Evolutionary conservation across 2,113 vertebrate species (phyloP).

Genomic region (Dolichotis patagonum): DNA sequence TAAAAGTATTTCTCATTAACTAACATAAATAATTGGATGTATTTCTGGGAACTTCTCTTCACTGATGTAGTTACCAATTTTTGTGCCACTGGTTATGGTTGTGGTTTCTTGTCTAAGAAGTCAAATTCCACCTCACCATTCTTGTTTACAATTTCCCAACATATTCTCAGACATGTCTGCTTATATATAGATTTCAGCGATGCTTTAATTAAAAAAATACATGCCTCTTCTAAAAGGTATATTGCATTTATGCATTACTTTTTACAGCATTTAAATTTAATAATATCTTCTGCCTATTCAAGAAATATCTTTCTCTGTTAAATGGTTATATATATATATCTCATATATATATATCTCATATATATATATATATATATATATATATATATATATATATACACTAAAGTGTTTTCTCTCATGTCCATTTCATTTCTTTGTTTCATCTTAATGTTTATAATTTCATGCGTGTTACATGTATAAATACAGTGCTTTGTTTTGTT

Average conservation of each 20-base stretch:
- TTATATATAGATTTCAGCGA: neutral
- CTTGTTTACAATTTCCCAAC: neutral
- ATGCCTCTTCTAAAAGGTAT: neutral
- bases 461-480: neutral
- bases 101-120: neutral
- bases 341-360: too few species aligned
- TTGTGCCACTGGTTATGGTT: neutral
- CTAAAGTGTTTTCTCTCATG: neutral
- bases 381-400: too few species aligned
- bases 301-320: conserved; percentile 37
- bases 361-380: too few species aligned
- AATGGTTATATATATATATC: neutral
- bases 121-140: neutral
- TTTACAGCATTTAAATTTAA: neutral
- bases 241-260: neutral
- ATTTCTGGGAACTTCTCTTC: neutral
- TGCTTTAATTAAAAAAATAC: conserved; percentile 43
- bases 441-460: neutral
- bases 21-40: neutral
- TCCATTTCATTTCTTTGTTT: conserved; percentile 3
- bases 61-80: neutral
- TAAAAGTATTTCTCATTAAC: neutral
- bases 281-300: conserved; percentile 14
- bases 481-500: neutral
- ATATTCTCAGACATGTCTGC: neutral